Evolutionary conservation across 2,888 invertebrate genomes (phyloP).

Genomic region (Deilephila porcellus): DNA sequence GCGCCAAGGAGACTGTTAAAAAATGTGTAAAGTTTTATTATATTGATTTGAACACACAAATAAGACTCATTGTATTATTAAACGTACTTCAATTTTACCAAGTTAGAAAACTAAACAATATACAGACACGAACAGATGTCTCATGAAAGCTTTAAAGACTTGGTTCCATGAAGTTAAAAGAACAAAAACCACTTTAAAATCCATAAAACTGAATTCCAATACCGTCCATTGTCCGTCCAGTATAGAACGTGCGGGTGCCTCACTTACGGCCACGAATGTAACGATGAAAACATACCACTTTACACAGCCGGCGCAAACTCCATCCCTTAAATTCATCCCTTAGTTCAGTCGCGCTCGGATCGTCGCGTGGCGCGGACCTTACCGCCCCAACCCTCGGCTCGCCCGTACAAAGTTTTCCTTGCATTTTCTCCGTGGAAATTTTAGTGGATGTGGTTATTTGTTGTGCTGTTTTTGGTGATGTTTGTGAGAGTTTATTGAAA

Average conservation of each 20-base stretch:
- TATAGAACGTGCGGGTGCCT: not conserved
- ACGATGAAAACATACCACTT: conserved; percentile 7
- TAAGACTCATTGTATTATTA: no score
- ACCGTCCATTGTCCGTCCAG: not conserved
- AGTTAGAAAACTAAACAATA: no score
- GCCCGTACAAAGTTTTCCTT: not conserved
- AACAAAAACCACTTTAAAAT: no score
- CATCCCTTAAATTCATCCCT: conserved; percentile 26
- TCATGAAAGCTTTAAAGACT: no score
- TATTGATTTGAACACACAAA: no score
- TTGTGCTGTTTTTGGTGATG: not conserved
- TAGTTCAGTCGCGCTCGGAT: conserved; percentile 24
- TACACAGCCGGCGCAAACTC: conserved; percentile 24
- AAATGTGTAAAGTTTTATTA: no score
- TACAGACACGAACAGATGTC: no score
- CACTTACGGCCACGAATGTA: not conserved
- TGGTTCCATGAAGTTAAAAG: no score
- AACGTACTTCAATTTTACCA: no score
- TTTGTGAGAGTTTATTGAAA: conserved; percentile 16
- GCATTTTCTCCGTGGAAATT: not conserved
- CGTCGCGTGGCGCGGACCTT: conserved; percentile 21
- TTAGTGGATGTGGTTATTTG: conserved; percentile 5
- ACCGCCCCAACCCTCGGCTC: not conserved
- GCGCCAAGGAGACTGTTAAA: no score
- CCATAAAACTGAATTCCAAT: no score